Percentiles rank a stretch among this genome's conserved stretches.
These are phyloP conservation scores for Panagrolaimus sp. DNA, from an alignment of 1,140 invertebrate species.

Conservation along the genomic window DNA sequence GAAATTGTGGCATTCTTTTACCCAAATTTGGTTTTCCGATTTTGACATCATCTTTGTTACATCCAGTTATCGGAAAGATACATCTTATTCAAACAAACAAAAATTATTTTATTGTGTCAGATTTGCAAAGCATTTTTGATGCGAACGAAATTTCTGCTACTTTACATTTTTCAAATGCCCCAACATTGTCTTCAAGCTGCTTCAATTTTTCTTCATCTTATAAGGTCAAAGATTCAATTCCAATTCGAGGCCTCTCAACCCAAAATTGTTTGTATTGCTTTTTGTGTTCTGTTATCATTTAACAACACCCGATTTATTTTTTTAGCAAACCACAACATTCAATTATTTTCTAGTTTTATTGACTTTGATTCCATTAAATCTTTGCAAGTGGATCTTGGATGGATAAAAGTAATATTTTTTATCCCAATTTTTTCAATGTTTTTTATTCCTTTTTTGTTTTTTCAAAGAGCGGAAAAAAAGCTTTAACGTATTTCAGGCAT, in stretches of 20 bases:
- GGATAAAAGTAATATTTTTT: not conserved
- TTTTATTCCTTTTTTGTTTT: not conserved
- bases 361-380: not conserved
- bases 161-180: not conserved
- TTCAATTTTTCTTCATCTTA: not conserved
- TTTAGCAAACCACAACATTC: not conserved
- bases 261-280: not conserved
- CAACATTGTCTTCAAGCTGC: not conserved
- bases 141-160: not conserved
- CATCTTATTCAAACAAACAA: not conserved
- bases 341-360: not conserved
- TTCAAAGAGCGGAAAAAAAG: not conserved
- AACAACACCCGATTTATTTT: too few relatives aligned
- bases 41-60: not conserved
- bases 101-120: conserved; percentile 5
- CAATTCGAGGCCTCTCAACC: not conserved
- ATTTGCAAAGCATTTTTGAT: conserved; percentile 1
- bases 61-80: conserved; percentile 1
- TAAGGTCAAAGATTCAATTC: not conserved
- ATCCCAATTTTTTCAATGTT: too few relatives aligned
- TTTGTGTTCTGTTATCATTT: too few relatives aligned
- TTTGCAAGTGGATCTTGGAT: not conserved
- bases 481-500: conserved; percentile 1
- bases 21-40: too few relatives aligned
- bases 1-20: too few relatives aligned